Conservation (phyloP, 2,113 vertebrate genomes). For the Thinocorus orbignyianus region DNA sequence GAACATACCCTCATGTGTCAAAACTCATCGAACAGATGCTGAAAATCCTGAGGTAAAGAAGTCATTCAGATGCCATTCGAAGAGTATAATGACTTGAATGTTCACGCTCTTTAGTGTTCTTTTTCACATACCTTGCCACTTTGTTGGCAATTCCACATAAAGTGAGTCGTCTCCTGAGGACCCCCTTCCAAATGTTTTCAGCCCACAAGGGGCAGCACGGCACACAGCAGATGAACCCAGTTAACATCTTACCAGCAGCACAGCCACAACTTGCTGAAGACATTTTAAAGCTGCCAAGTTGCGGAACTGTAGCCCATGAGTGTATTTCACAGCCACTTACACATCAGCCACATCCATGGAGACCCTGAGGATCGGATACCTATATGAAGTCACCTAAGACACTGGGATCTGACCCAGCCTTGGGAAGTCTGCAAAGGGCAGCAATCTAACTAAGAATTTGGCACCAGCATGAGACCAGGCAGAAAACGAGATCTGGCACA, state of each 20-base stretch:
- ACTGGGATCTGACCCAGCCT: background rate
- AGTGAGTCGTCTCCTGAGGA: background rate
- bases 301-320: background rate
- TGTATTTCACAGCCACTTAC: background rate
- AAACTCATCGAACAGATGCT: background rate
- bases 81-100: background rate
- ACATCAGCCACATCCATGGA: background rate
- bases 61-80: background rate
- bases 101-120: background rate
- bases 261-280: background rate
- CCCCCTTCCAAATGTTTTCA: background rate
- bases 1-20: background rate
- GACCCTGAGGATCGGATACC: accelerated
- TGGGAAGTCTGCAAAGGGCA: background rate
- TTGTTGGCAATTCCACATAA: background rate
- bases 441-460: background rate
- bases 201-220: background rate
- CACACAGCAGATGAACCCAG: background rate
- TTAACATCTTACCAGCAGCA: background rate
- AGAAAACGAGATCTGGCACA: background rate
- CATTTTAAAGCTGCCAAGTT: background rate
- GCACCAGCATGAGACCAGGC: no score
- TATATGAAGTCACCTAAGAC: background rate
- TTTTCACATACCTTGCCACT: background rate
- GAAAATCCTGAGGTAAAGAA: background rate